Evolutionary conservation across 2,113 vertebrate genomes (phyloP).

Genomic region (Eulemur rufifrons): DNA sequence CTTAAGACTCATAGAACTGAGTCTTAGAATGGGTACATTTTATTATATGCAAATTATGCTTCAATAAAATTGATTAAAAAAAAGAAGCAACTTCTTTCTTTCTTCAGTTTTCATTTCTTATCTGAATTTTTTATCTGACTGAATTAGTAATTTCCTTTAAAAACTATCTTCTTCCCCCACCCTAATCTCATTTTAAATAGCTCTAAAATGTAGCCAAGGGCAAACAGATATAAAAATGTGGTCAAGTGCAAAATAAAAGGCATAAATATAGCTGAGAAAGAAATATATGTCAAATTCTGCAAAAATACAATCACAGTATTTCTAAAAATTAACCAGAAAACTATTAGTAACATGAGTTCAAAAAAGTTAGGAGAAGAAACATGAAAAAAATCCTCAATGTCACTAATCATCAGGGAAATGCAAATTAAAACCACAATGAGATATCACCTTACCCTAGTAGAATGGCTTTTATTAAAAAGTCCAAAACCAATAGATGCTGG

Average conservation of each 20-base stretch:
- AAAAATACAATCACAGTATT: neutral
- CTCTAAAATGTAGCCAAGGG: neutral
- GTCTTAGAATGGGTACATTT: neutral
- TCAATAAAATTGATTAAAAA: neutral
- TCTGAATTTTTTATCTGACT: neutral
- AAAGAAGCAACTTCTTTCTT: neutral
- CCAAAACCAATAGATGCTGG: no score
- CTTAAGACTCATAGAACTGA: neutral
- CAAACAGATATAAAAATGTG: neutral
- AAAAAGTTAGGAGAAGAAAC: neutral
- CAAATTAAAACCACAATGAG: no score
- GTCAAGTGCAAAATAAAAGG: neutral
- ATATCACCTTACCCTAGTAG: no score
- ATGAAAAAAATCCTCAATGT: no score
- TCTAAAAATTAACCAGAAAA: constrained; percentile 30
- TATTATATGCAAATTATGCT: neutral
- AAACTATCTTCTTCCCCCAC: neutral
- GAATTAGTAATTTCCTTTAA: neutral
- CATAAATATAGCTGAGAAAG: neutral
- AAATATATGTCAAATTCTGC: neutral
- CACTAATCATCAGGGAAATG: no score
- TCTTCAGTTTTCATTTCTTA: neutral
- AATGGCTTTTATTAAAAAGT: no score
- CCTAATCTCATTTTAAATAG: neutral
- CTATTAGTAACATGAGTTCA: constrained; percentile 10